Evolutionary conservation across 2,888 invertebrate species (phyloP).

Genomic region (Suillia variegata): DNA sequence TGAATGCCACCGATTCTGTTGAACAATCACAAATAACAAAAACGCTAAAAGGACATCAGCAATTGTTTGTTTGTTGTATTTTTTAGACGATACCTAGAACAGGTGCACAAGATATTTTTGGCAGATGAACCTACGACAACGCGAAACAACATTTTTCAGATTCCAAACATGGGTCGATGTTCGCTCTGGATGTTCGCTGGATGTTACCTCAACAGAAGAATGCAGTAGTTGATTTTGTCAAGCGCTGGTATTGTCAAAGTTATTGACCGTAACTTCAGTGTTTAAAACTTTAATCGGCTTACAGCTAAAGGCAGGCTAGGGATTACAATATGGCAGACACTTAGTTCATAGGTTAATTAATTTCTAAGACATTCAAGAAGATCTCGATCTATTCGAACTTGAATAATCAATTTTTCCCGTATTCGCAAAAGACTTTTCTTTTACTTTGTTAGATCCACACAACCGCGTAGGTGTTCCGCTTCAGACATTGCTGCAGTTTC

Average conservation of each 20-base stretch:
- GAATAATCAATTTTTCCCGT: neutral
- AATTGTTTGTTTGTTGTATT: neutral
- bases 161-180: slow-evolving; percentile 2
- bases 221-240: too few species aligned
- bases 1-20: slow-evolving; percentile 50
- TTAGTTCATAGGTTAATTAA: neutral
- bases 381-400: too few species aligned
- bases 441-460: too few species aligned
- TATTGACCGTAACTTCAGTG: too few species aligned
- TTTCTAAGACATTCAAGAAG: neutral
- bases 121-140: slow-evolving; percentile 5
- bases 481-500: neutral
- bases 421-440: too few species aligned
- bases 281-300: too few species aligned
- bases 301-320: too few species aligned
- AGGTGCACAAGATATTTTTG: slow-evolving; percentile 46
- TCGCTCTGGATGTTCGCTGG: neutral
- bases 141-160: slow-evolving; percentile 11
- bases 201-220: too few species aligned
- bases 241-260: too few species aligned
- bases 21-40: slow-evolving; percentile 19
- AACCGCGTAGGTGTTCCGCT: neutral
- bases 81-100: neutral
- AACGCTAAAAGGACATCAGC: slow-evolving; percentile 3
- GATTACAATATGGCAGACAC: too few species aligned